Evolutionary conservation across 2,797 vertebrate genomes (phyloP).

Genomic region (Megalops cyprinoides): DNA sequence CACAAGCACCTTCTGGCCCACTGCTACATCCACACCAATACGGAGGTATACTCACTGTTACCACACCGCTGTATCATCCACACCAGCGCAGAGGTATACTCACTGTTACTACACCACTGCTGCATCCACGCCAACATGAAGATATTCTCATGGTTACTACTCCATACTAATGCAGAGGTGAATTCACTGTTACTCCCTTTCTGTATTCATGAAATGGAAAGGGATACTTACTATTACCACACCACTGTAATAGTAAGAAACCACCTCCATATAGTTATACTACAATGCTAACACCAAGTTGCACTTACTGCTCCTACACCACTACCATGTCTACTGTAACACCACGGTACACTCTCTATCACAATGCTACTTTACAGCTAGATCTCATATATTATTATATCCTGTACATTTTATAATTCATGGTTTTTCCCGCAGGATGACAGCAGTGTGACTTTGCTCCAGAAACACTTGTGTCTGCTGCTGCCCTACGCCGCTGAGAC

Average conservation of each 20-base stretch:
- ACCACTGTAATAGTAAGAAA: constrained; percentile 21
- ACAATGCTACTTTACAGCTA: background rate
- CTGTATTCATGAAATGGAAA: background rate
- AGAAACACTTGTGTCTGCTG: constrained; percentile 77
- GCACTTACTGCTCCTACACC: constrained; percentile 78
- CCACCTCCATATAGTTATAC: constrained; percentile 57
- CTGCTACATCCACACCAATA: constrained; percentile 72
- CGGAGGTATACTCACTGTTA: constrained; percentile 61
- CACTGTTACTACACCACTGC: constrained; percentile 58
- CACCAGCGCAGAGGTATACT: constrained; percentile 22
- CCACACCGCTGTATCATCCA: background rate
- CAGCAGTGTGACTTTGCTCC: constrained; percentile 72
- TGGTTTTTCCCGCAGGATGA: constrained; percentile 65
- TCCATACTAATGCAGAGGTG: constrained; percentile 26
- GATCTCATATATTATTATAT: background rate
- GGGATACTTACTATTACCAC: background rate
- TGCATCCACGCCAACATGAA: constrained; percentile 69
- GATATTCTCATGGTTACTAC: constrained; percentile 73
- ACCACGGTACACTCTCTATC: constrained; percentile 61
- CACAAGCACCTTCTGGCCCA: constrained; percentile 81
- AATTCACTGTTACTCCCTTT: constrained; percentile 24
- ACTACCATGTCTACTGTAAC: constrained; percentile 73
- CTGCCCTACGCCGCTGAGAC: constrained; percentile 79
- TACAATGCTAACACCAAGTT: constrained; percentile 57
- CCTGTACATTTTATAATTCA: background rate